These are phyloP conservation scores for Ectobius pallidus DNA, from an alignment of 2,888 invertebrate genomes.

Conservation along the genomic window DNA sequence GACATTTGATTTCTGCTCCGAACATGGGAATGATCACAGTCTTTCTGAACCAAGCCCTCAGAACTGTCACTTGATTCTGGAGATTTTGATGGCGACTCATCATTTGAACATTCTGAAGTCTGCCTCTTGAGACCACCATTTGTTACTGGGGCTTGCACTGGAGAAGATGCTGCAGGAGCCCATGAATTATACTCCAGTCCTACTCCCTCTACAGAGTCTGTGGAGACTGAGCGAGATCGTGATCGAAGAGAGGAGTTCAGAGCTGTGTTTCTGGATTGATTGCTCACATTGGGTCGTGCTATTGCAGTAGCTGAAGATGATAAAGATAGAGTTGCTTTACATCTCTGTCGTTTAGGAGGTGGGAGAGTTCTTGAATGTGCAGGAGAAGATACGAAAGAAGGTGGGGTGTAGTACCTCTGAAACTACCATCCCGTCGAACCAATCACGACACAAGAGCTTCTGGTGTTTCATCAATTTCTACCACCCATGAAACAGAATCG, in stretches of 20 bases:
- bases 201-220: slow-evolving; percentile 27
- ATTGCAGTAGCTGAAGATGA: slow-evolving; percentile 32
- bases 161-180: not conserved
- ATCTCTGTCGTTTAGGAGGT: slow-evolving; percentile 39
- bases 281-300: not conserved
- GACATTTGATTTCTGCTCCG: slow-evolving; percentile 18
- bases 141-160: not conserved
- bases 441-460: slow-evolving; percentile 74
- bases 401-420: slow-evolving; percentile 39
- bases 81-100: slow-evolving; percentile 33
- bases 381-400: slow-evolving; percentile 26
- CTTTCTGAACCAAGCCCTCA: not conserved
- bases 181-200: slow-evolving; percentile 7
- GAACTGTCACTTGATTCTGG: slow-evolving; percentile 25
- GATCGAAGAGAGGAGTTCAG: slow-evolving; percentile 2
- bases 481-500: slow-evolving; percentile 85
- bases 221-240: slow-evolving; percentile 33
- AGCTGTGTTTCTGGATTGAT: not conserved
- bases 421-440: slow-evolving; percentile 64
- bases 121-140: slow-evolving; percentile 19
- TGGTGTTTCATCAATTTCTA: slow-evolving; percentile 77
- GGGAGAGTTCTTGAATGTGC: slow-evolving; percentile 39
- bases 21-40: not conserved
- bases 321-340: slow-evolving; percentile 25
- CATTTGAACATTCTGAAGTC: slow-evolving; percentile 32